These are phyloP conservation scores for Trichopria drosophilae DNA, from an alignment of 2,888 invertebrate species.

Conservation along the genomic window DNA sequence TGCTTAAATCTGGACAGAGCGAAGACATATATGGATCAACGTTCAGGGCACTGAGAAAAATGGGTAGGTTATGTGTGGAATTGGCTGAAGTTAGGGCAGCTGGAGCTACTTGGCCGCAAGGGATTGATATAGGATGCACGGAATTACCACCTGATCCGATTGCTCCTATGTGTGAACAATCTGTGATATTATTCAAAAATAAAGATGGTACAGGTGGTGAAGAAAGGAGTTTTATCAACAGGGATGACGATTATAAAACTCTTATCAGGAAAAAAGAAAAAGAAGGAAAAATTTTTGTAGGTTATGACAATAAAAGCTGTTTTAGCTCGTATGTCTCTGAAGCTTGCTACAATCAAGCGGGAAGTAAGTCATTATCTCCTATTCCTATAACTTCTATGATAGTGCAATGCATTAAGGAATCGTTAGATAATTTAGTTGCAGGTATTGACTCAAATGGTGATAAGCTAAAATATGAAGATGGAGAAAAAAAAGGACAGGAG, in stretches of 20 bases:
- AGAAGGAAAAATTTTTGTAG: conserved; percentile 25
- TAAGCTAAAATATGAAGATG: no score
- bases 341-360: conserved; percentile 21
- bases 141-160: conserved; percentile 25
- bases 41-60: conserved; percentile 24
- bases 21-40: conserved; percentile 23
- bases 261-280: conserved; percentile 16
- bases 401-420: conserved; percentile 25
- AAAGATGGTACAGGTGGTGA: conserved; percentile 22
- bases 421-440: conserved; percentile 25
- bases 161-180: conserved; percentile 26
- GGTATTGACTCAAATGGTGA: no score
- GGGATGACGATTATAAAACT: conserved; percentile 18
- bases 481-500: conserved; percentile 10
- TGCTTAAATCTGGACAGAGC: conserved; percentile 23
- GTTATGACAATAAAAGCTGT: conserved; percentile 18
- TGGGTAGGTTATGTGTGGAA: conserved; percentile 25
- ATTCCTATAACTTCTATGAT: conserved; percentile 22
- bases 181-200: conserved; percentile 25
- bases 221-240: conserved; percentile 11
- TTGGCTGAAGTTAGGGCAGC: conserved; percentile 13
- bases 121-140: conserved; percentile 24
- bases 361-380: conserved; percentile 24
- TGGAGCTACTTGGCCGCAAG: conserved; percentile 26
- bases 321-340: conserved; percentile 25